A percentile compares a stretch with the other conserved stretches of the same genome.
phyloP scores from a whole-genome alignment of 2,797 vertebrate species.

The Rhynchonycteris naso region DNA sequence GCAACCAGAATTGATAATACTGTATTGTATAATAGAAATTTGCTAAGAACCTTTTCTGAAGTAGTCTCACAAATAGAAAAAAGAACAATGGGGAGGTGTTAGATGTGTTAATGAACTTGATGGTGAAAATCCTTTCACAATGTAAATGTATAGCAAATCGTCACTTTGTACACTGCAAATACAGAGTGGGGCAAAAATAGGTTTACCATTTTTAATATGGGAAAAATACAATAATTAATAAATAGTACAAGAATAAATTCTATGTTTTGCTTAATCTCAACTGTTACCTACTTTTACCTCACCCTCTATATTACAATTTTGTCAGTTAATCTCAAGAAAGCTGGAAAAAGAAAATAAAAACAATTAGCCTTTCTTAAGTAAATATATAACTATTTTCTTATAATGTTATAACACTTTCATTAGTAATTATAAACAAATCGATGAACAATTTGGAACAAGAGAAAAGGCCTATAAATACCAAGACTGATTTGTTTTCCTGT shows the following conservation, averaged over 20 bases:
- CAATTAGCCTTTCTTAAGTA: conserved; percentile 13
- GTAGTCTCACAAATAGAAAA: not conserved
- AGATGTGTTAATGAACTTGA: not conserved
- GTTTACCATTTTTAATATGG: not conserved
- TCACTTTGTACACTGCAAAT: not conserved
- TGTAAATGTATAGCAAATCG: not conserved
- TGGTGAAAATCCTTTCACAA: not conserved
- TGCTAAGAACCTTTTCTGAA: not conserved
- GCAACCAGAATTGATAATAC: not conserved
- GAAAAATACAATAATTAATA: not conserved
- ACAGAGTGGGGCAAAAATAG: not conserved
- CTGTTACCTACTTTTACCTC: not conserved
- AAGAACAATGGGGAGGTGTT: not conserved
- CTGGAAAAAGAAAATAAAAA: not conserved
- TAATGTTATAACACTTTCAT: conserved; percentile 57
- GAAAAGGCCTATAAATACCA: conserved; percentile 50
- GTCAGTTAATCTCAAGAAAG: conserved; percentile 38
- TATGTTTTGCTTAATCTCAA: too few species aligned
- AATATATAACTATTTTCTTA: conserved; percentile 25
- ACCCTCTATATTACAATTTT: not conserved
- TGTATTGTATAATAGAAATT: not conserved
- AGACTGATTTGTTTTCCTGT: not conserved
- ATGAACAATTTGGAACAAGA: conserved; percentile 44
- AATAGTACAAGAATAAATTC: too few species aligned
- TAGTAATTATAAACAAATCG: conserved; percentile 66